Conservation (phyloP, 2,888 invertebrate genomes). For the Cephonodes hylas region DNA sequence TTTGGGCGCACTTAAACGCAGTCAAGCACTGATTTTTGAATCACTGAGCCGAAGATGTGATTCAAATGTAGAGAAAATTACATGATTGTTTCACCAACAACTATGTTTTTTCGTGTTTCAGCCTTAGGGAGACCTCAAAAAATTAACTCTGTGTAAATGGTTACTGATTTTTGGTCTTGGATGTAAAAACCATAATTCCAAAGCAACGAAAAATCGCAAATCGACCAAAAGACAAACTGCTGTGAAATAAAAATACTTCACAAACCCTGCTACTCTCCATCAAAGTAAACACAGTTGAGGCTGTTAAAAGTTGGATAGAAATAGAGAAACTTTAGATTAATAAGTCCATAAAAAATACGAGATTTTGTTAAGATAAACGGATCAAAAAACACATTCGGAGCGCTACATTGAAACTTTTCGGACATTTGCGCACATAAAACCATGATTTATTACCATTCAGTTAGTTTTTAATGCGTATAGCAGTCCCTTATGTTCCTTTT, state of each 20-base stretch:
- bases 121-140: too few relatives aligned
- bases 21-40: too few relatives aligned
- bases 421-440: constrained; percentile 7
- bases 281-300: constrained; percentile 17
- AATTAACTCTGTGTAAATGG: too few relatives aligned
- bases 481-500: constrained; percentile 1
- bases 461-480: background rate
- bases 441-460: background rate
- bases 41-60: too few relatives aligned
- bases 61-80: too few relatives aligned
- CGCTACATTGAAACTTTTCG: constrained; percentile 13
- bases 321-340: constrained; percentile 47
- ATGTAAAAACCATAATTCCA: background rate
- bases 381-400: constrained; percentile 14
- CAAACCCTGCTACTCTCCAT: background rate
- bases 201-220: background rate
- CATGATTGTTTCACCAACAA: too few relatives aligned
- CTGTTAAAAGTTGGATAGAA: constrained; percentile 35
- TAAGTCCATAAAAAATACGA: constrained; percentile 36
- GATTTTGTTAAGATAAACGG: constrained; percentile 19
- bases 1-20: too few relatives aligned
- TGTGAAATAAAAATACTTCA: background rate
- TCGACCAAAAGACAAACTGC: background rate
- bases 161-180: background rate
- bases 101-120: too few relatives aligned